phyloP scores from a whole-genome alignment of 2,113 vertebrate species.

The Etheostoma spectabile region DNA sequence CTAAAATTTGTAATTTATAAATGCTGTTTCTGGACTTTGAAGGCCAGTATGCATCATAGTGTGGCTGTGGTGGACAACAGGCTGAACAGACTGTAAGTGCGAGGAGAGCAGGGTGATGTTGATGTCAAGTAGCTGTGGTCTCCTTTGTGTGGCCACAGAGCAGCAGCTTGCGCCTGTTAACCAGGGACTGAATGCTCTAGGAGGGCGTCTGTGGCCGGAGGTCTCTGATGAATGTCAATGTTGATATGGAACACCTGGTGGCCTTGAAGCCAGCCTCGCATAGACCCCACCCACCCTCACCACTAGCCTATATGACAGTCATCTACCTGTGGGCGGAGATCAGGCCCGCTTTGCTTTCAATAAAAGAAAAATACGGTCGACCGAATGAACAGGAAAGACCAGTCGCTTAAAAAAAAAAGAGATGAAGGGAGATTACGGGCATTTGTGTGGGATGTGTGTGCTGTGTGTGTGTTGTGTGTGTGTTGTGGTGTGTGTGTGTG shows the following conservation, averaged over 20 bases:
- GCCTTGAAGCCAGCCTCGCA: conserved; percentile 53
- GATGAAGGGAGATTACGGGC: background rate
- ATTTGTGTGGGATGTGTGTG: conserved; percentile 1
- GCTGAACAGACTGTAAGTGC: background rate
- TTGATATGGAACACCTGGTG: conserved; percentile 81
- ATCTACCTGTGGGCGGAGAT: conserved; percentile 36
- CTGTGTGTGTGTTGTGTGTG: conserved; percentile 25
- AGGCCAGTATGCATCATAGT: background rate
- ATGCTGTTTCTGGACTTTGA: no score
- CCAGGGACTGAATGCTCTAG: conserved; percentile 10
- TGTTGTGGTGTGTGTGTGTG: conserved; percentile 17
- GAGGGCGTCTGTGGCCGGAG: conserved; percentile 46
- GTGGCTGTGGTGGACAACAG: background rate
- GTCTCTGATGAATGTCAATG: conserved; percentile 70
- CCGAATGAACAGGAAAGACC: conserved; percentile 50
- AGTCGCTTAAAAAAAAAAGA: conserved; percentile 19
- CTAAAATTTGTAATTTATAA: background rate
- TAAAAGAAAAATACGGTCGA: conserved; percentile 18
- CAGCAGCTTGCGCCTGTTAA: conserved; percentile 33
- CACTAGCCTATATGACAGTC: conserved; percentile 3
- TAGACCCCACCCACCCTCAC: conserved; percentile 47
- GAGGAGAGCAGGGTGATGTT: background rate
- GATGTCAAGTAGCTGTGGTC: conserved; percentile 39
- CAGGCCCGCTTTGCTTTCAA: conserved; percentile 49
- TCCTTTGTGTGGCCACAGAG: conserved; percentile 54